Evolutionary conservation across 2,888 invertebrate genomes (phyloP).

Genomic region (Operophtera brumata): DNA sequence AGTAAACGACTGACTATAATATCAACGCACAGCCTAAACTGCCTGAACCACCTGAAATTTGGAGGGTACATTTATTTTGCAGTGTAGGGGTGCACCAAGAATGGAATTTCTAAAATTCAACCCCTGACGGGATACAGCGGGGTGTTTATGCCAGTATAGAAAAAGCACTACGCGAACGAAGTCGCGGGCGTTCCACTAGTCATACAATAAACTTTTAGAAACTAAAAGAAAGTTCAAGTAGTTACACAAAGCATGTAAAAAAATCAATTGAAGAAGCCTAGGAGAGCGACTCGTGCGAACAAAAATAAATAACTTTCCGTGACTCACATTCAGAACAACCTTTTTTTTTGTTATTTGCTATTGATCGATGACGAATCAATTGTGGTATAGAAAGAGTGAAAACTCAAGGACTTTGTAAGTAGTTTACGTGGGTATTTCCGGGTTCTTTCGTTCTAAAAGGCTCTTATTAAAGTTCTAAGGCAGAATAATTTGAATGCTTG

Average conservation of each 20-base stretch:
- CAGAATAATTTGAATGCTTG: too few species aligned
- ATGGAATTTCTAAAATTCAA: too few species aligned
- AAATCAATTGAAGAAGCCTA: not conserved
- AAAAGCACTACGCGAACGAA: too few species aligned
- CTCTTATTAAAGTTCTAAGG: too few species aligned
- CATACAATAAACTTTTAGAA: not conserved
- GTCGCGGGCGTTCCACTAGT: too few species aligned
- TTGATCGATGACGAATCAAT: conserved; percentile 5
- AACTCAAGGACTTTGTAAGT: not conserved
- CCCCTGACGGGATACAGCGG: too few species aligned
- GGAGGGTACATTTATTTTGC: too few species aligned
- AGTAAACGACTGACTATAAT: too few species aligned
- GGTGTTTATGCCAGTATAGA: too few species aligned
- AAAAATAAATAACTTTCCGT: not conserved
- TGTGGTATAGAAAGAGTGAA: conserved; percentile 11
- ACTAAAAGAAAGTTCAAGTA: not conserved
- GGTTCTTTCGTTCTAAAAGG: not conserved
- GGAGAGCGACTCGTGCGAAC: not conserved
- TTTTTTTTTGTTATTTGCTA: conserved; percentile 6
- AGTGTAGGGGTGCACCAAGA: too few species aligned
- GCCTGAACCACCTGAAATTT: too few species aligned
- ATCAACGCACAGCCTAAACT: too few species aligned
- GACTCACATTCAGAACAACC: not conserved
- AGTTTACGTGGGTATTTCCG: not conserved
- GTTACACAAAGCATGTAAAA: not conserved